Evolutionary conservation across 2,113 vertebrate species (phyloP).

Genomic region (Alligator sinensis): DNA sequence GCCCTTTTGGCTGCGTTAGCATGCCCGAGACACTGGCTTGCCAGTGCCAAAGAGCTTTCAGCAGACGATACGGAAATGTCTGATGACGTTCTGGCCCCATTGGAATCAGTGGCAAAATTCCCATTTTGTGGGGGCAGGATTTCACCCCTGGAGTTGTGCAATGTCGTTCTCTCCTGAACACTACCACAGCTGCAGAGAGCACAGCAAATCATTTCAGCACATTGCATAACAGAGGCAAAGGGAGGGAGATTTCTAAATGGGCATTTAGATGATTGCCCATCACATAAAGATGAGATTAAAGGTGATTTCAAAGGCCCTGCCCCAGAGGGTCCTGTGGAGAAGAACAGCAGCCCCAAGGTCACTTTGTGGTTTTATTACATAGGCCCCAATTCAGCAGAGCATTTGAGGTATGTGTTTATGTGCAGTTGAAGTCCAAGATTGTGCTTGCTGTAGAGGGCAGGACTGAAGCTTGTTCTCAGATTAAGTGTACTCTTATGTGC

Average conservation of each 20-base stretch:
- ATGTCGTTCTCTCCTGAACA: not conserved
- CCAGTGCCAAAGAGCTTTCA: fast-evolving
- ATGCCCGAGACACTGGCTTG: not conserved
- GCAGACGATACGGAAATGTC: fast-evolving
- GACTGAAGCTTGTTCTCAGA: not conserved
- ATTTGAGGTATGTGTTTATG: not conserved
- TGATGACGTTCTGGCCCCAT: not conserved
- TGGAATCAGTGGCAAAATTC: not conserved
- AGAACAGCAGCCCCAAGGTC: not conserved
- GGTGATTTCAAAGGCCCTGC: not conserved
- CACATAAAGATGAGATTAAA: no score
- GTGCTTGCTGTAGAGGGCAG: not conserved
- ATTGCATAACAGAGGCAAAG: not conserved
- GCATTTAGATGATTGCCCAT: not conserved
- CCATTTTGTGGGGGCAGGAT: fast-evolving
- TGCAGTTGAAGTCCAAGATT: not conserved
- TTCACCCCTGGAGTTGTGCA: fast-evolving
- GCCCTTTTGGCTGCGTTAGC: fast-evolving
- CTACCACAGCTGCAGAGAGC: not conserved
- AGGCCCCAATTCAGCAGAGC: not conserved
- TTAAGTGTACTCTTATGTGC: not conserved
- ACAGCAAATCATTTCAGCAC: not conserved
- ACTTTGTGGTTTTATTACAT: not conserved
- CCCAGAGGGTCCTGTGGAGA: not conserved
- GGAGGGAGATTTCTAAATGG: not conserved